Conservation (phyloP, 2,797 vertebrate genomes). For the Graptemys geographica region DNA sequence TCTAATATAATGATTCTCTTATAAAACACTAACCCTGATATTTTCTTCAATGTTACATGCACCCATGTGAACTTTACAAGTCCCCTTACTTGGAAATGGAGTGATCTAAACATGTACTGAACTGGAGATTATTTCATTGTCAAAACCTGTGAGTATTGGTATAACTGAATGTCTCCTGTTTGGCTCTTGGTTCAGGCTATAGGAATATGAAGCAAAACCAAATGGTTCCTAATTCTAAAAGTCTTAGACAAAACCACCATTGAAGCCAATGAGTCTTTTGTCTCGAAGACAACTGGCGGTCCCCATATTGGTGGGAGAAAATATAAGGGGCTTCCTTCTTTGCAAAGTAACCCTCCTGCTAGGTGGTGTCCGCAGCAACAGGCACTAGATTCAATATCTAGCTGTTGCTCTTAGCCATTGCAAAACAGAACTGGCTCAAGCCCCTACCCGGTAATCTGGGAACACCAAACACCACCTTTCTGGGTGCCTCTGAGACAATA, state of each 20-base stretch:
- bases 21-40: not conserved
- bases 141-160: not conserved
- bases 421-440: not conserved
- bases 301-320: not conserved
- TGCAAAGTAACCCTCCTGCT: not conserved
- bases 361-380: not conserved
- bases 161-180: not conserved
- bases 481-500: not conserved
- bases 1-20: accelerated
- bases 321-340: accelerated
- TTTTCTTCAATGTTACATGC: not conserved
- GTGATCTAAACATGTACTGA: not conserved
- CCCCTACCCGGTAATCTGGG: not conserved
- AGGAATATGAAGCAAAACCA: not conserved
- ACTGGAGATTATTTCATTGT: not conserved
- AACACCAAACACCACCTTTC: not conserved
- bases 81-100: not conserved
- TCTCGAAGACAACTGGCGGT: not conserved
- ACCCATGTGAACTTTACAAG: not conserved
- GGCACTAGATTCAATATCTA: not conserved
- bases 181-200: not conserved
- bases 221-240: not conserved
- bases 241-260: accelerated
- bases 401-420: not conserved
- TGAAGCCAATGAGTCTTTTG: not conserved